Percentiles rank a stretch among this genome's conserved stretches.
Evolutionary conservation across 2,888 invertebrate species (phyloP).

Genomic region (Cheilosia vulpina): DNA sequence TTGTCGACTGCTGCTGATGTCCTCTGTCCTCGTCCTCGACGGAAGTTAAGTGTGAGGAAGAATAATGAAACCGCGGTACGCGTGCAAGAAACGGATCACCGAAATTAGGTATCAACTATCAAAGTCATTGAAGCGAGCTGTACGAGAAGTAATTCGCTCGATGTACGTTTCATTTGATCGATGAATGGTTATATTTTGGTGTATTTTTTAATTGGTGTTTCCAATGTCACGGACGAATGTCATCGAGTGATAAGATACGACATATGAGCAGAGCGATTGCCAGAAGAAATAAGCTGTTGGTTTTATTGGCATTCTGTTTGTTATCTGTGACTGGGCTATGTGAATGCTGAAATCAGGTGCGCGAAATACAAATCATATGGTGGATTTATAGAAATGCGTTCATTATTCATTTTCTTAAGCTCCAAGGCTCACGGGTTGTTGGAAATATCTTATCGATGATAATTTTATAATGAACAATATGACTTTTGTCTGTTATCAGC

Average conservation of each 20-base stretch:
- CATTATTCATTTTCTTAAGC: conserved; percentile 1
- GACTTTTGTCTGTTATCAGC: not conserved
- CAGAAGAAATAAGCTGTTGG: not conserved
- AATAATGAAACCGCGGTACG: conserved; percentile 63
- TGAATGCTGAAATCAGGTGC: not conserved
- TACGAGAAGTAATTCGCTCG: conserved; percentile 58
- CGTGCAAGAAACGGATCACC: conserved; percentile 72
- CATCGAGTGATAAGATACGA: conserved; percentile 63
- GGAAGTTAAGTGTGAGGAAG: conserved; percentile 65
- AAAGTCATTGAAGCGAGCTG: conserved; percentile 61
- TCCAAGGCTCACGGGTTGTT: not conserved
- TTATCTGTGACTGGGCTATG: not conserved
- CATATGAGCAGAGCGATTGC: not conserved
- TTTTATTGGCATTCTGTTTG: too few relatives aligned
- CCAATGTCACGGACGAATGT: conserved; percentile 57
- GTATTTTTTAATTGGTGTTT: conserved; percentile 51
- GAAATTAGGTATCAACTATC: conserved; percentile 26
- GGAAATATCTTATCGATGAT: conserved; percentile 6
- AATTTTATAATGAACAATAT: not conserved
- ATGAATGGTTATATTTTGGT: conserved; percentile 53
- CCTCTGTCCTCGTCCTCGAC: not conserved
- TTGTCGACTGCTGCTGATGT: conserved; percentile 27
- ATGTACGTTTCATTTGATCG: conserved; percentile 54
- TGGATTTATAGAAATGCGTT: not conserved
- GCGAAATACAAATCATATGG: conserved; percentile 5